Conservation (phyloP, 2,113 vertebrate species). For the Verasper variegatus region DNA sequence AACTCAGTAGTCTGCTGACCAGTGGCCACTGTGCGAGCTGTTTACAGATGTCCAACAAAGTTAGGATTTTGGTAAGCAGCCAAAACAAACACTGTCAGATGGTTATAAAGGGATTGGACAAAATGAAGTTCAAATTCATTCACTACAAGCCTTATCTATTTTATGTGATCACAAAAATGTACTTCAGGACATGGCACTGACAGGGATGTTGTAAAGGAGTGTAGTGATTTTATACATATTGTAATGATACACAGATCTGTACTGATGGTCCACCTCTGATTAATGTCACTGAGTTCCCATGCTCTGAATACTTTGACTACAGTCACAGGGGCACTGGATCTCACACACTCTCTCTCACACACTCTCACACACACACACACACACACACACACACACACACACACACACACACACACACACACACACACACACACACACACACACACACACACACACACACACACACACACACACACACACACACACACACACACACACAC, state of each 20-base stretch:
- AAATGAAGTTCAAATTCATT: too few relatives aligned
- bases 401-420: conserved; percentile 2
- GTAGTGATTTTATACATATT: not conserved
- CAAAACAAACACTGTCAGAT: not conserved
- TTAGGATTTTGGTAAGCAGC: not conserved
- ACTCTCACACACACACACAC: conserved; percentile 7
- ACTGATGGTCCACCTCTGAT: conserved; percentile 9
- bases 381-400: not conserved
- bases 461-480: not conserved
- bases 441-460: conserved; percentile 12
- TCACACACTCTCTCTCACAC: too few relatives aligned
- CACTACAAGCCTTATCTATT: too few relatives aligned
- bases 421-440: not conserved
- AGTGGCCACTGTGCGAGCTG: too few relatives aligned
- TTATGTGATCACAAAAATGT: too few relatives aligned
- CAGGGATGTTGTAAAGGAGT: too few relatives aligned
- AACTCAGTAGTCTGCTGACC: too few relatives aligned
- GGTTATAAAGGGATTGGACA: not conserved
- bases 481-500: not conserved
- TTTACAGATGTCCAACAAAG: too few relatives aligned
- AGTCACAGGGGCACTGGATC: conserved; percentile 36
- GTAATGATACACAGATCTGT: not conserved
- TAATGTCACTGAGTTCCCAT: conserved; percentile 57
- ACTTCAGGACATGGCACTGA: too few relatives aligned
- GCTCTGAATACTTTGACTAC: conserved; percentile 48